Evolutionary conservation across 2,888 invertebrate genomes (phyloP).

Genomic region (Furcula furcula): DNA sequence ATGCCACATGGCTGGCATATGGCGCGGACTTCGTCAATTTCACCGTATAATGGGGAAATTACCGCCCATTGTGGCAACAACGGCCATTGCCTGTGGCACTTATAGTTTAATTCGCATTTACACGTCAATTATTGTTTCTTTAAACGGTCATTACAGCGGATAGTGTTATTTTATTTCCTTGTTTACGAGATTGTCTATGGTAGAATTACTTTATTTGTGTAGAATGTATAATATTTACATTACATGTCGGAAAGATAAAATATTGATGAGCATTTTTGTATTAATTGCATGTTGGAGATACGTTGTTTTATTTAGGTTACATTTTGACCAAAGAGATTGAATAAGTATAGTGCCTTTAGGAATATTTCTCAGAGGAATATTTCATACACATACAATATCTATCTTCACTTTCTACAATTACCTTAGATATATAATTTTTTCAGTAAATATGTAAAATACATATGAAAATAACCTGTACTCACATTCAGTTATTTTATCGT

Average conservation of each 20-base stretch:
- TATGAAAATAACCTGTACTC: no score
- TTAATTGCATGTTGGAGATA: no score
- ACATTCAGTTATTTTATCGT: no score
- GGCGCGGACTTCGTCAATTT: constrained; percentile 43
- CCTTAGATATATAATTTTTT: no score
- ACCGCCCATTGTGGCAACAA: constrained; percentile 41
- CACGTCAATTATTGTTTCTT: constrained; percentile 10
- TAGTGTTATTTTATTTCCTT: not conserved
- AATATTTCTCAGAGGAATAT: no score
- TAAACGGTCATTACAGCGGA: not conserved
- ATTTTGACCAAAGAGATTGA: no score
- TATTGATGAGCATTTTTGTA: not conserved
- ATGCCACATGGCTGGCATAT: constrained; percentile 68
- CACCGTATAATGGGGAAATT: constrained; percentile 45
- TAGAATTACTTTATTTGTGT: not conserved
- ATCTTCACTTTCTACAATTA: no score
- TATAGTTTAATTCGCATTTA: constrained; percentile 14
- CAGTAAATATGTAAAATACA: no score
- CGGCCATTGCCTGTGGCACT: constrained; percentile 24
- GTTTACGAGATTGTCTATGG: not conserved
- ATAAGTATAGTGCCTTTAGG: no score
- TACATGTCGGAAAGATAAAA: not conserved
- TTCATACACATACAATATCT: no score
- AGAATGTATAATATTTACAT: no score
- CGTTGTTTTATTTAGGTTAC: no score